Percentiles rank a stretch among this genome's conserved stretches.
These are phyloP conservation scores for Homarus americanus DNA, from an alignment of 1,140 invertebrate species.

Conservation along the genomic window DNA sequence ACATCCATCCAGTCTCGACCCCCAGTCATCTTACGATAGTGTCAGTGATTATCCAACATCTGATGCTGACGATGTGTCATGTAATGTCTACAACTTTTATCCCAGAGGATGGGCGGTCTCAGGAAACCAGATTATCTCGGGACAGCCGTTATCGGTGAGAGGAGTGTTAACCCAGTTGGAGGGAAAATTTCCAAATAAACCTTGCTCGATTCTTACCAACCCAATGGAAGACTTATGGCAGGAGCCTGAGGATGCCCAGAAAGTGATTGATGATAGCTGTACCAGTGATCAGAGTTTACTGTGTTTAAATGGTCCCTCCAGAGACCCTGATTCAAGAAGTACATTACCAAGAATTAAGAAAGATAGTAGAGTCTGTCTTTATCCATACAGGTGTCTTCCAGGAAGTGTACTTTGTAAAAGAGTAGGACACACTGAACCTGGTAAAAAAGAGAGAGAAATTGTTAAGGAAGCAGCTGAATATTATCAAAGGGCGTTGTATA, in stretches of 20 bases:
- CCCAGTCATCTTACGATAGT: conserved; percentile 64
- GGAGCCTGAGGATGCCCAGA: conserved; percentile 17
- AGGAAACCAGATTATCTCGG: conserved; percentile 44
- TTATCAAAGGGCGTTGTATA: conserved; percentile 45
- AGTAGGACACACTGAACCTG: conserved; percentile 12
- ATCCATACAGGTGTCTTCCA: conserved; percentile 32
- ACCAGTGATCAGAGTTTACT: background rate
- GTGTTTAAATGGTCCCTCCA: conserved; percentile 42
- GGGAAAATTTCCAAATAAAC: background rate
- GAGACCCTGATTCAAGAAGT: background rate
- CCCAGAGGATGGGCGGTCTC: conserved; percentile 65
- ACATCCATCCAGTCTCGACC: conserved; percentile 54
- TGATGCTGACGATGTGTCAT: conserved; percentile 54
- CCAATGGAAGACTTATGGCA: conserved; percentile 63
- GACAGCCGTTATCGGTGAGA: conserved; percentile 59
- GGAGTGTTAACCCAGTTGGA: conserved; percentile 33
- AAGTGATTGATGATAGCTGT: background rate
- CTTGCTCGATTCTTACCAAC: conserved; percentile 58
- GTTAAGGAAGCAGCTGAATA: conserved; percentile 60
- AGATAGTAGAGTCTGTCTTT: conserved; percentile 2
- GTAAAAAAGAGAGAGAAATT: conserved; percentile 46
- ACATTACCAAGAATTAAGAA: conserved; percentile 34
- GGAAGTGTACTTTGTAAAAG: conserved; percentile 36
- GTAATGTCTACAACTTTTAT: conserved; percentile 50
- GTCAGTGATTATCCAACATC: conserved; percentile 65